These are phyloP conservation scores for Furcifer pardalis DNA, from an alignment of 2,797 vertebrate species.

Conservation along the genomic window DNA sequence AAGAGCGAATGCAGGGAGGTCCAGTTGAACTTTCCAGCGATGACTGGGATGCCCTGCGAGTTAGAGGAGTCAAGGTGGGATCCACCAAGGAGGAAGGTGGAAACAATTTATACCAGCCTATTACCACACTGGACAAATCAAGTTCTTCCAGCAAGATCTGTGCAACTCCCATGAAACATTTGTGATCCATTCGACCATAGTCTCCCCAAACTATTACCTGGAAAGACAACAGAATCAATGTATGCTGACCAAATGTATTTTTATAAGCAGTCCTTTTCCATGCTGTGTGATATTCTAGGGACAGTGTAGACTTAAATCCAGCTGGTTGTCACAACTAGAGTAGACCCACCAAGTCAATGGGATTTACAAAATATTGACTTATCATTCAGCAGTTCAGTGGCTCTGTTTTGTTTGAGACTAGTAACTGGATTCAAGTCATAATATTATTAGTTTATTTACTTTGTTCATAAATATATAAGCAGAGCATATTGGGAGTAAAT, in stretches of 20 bases:
- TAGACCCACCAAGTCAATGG: too few relatives aligned
- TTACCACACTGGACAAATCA: constrained; percentile 97
- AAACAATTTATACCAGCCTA: constrained; percentile 99
- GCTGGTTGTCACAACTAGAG: too few relatives aligned
- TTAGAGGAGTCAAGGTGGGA: constrained; percentile 93
- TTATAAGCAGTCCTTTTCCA: not conserved
- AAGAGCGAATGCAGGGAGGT: constrained; percentile 91
- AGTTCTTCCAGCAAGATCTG: constrained; percentile 98
- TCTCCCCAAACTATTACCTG: constrained; percentile 99
- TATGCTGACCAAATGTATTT: not conserved
- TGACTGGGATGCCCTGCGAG: constrained; percentile 94
- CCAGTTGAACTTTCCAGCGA: constrained; percentile 95
- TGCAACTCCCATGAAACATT: constrained; percentile 99
- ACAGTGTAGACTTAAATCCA: not conserved
- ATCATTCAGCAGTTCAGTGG: too few relatives aligned
- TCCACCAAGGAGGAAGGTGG: constrained; percentile 97
- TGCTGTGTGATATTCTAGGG: not conserved
- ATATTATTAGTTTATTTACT: not conserved
- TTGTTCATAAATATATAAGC: not conserved
- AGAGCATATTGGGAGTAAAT: not conserved
- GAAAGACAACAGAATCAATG: constrained; percentile 55
- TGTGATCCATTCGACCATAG: constrained; percentile 99
- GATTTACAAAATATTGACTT: too few relatives aligned
- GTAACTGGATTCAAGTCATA: too few relatives aligned
- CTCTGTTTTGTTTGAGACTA: too few relatives aligned